These are phyloP conservation scores for Thyatira batis DNA, from an alignment of 2,888 invertebrate genomes.

Conservation along the genomic window DNA sequence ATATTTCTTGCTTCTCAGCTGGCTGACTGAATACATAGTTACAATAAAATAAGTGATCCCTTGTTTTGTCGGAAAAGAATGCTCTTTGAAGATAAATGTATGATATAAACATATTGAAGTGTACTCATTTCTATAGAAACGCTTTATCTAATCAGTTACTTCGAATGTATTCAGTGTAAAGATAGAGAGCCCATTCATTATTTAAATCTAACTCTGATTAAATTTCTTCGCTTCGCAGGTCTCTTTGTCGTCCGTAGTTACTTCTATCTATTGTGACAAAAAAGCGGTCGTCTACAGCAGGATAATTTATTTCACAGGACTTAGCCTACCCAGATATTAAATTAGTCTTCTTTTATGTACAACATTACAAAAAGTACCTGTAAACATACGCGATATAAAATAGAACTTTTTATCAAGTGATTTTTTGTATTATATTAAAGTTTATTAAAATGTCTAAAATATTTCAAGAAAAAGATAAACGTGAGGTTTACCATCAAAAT, in stretches of 20 bases:
- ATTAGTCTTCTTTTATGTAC: too few species aligned
- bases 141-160: constrained; percentile 31
- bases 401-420: too few species aligned
- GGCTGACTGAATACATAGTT: constrained; percentile 44
- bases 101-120: not conserved
- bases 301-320: constrained; percentile 58
- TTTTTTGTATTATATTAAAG: too few species aligned
- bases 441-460: constrained; percentile 25
- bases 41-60: constrained; percentile 17
- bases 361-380: too few species aligned
- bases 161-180: constrained; percentile 26
- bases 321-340: constrained; percentile 33
- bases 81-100: constrained; percentile 16
- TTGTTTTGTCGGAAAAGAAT: constrained; percentile 18
- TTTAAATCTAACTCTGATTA: constrained; percentile 55
- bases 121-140: not conserved
- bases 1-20: constrained; percentile 62
- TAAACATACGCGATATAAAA: too few species aligned
- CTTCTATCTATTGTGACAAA: constrained; percentile 53
- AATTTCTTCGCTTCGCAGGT: constrained; percentile 52
- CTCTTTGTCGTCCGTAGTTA: constrained; percentile 57
- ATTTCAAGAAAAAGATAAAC: constrained; percentile 25
- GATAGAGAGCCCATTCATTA: constrained; percentile 41
- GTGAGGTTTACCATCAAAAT: constrained; percentile 33
- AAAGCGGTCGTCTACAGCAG: constrained; percentile 52